These are phyloP conservation scores for Cladorhizidae sp. DNA, from an alignment of 37 sponge, comb jelly and placozoan genomes.

Conservation along the genomic window DNA sequence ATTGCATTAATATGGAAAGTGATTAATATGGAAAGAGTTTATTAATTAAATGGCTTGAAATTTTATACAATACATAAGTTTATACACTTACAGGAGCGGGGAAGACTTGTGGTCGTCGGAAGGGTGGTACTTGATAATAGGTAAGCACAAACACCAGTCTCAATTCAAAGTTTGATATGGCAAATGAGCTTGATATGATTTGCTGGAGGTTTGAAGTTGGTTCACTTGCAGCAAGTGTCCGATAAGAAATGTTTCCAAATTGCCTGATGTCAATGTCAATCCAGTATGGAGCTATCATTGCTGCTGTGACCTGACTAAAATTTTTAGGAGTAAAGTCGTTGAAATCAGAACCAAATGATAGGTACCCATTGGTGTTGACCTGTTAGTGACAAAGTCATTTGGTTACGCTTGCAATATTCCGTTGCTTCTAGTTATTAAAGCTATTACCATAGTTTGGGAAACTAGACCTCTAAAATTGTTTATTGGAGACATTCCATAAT, in stretches of 20 bases:
- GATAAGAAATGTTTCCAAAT: slow-evolving; percentile 12
- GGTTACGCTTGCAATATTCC: too few species aligned
- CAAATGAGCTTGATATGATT: not conserved
- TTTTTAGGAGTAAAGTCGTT: not conserved
- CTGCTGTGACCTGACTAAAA: not conserved
- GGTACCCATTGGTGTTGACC: slow-evolving; percentile 28
- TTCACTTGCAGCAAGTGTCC: not conserved
- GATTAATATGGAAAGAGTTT: not conserved
- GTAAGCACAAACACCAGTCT: slow-evolving; percentile 4
- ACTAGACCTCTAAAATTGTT: too few species aligned
- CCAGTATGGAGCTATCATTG: slow-evolving; percentile 8
- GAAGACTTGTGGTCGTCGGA: not conserved
- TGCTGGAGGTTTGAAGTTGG: not conserved
- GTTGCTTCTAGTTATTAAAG: too few species aligned
- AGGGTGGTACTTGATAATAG: not conserved
- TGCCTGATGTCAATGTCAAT: not conserved
- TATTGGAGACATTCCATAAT: too few species aligned
- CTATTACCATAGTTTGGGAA: too few species aligned
- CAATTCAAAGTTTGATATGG: not conserved
- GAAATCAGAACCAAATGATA: not conserved
- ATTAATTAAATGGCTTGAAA: not conserved
- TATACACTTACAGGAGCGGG: too few species aligned
- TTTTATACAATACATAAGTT: too few species aligned
- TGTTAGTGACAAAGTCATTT: not conserved
- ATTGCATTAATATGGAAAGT: not conserved